These are phyloP conservation scores for Harmothoe impar DNA, from an alignment of 2,888 invertebrate species.

Conservation along the genomic window DNA sequence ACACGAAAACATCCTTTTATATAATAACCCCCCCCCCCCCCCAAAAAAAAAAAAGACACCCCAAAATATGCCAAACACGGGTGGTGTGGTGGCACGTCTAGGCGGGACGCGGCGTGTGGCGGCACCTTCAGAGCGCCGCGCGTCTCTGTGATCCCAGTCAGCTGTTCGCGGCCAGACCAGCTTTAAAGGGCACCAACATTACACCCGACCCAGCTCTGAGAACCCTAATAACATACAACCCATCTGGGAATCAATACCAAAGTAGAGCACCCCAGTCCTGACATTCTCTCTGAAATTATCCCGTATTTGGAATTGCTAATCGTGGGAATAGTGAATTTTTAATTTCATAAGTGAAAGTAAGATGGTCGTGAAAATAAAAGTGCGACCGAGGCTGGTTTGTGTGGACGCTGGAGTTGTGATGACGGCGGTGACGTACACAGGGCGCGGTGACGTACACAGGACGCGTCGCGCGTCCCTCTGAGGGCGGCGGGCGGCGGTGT, in stretches of 20 bases:
- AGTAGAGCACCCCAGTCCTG: neutral
- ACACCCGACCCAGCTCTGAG: neutral
- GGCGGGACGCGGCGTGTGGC: neutral
- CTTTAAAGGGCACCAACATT: neutral
- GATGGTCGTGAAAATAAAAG: neutral
- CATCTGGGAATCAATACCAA: neutral
- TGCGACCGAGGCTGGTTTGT: neutral
- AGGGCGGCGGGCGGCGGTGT: neutral
- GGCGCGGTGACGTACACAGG: neutral
- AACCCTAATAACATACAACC: neutral
- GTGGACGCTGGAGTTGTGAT: neutral
- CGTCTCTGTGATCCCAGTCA: neutral
- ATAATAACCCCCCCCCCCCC: too few relatives aligned
- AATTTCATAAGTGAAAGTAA: neutral
- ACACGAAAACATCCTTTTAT: too few relatives aligned
- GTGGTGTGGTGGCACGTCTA: neutral
- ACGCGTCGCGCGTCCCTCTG: slow-evolving; percentile 23
- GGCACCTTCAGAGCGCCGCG: slow-evolving; percentile 10
- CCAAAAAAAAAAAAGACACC: too few relatives aligned
- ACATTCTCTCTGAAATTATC: neutral
- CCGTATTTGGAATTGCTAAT: too few relatives aligned
- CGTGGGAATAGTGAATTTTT: neutral
- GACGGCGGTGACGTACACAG: neutral
- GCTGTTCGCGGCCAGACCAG: neutral
- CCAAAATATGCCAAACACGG: neutral